Evolutionary conservation across 2,797 vertebrate genomes (phyloP).

Genomic region (Xenopus petersii): DNA sequence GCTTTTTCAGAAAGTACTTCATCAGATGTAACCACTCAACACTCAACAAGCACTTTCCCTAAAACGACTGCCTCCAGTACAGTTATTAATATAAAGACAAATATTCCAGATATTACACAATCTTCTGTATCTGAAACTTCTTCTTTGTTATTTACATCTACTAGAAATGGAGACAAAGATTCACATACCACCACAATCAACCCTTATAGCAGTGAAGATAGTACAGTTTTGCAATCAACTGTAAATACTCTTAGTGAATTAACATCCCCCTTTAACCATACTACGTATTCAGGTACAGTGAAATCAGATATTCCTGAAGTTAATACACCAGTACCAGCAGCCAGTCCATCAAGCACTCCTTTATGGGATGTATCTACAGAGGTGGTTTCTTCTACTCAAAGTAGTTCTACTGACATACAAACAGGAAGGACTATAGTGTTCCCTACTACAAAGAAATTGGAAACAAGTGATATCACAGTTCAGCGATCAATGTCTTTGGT

Average conservation of each 20-base stretch:
- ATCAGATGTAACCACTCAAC: not conserved
- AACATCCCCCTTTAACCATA: not conserved
- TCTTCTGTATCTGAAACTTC: not conserved
- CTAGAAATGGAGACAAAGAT: too few relatives aligned
- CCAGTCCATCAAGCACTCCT: not conserved
- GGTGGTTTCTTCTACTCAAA: not conserved
- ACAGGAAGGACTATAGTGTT: too few relatives aligned
- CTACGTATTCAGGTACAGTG: not conserved
- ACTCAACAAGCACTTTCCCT: not conserved
- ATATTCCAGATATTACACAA: conserved; percentile 1
- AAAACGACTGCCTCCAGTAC: not conserved
- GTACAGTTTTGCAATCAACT: not conserved
- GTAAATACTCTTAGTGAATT: not conserved
- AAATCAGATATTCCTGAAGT: not conserved
- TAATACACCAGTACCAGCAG: not conserved
- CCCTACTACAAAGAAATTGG: not conserved
- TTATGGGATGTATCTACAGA: not conserved
- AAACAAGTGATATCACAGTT: not conserved
- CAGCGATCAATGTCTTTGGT: not conserved
- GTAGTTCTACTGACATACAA: too few relatives aligned
- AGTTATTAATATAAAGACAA: not conserved
- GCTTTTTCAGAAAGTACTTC: not conserved
- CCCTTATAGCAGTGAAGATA: conserved; percentile 1
- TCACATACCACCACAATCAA: too few relatives aligned
- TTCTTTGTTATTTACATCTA: not conserved